Evolutionary conservation across 2,113 vertebrate species (phyloP).

Genomic region (Pseudonaja textilis): DNA sequence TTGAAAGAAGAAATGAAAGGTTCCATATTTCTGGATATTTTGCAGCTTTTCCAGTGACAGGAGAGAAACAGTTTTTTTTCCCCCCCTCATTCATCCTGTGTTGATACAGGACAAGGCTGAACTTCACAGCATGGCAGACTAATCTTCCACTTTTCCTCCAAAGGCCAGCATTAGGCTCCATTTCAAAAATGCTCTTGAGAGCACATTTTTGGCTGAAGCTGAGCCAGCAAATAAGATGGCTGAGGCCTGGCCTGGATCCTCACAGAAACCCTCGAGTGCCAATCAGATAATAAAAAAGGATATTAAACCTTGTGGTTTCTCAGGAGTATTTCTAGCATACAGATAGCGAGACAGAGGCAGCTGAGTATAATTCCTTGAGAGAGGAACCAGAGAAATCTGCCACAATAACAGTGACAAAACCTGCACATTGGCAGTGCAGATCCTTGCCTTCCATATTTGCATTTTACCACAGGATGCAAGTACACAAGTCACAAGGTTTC

Average conservation of each 20-base stretch:
- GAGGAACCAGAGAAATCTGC: neutral
- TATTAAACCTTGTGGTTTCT: slow-evolving; percentile 60
- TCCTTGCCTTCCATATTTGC: neutral
- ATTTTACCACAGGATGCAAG: neutral
- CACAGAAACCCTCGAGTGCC: slow-evolving; percentile 55
- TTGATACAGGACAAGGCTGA: neutral
- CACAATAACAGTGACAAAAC: neutral
- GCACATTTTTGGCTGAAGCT: slow-evolving; percentile 26
- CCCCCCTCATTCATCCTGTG: neutral
- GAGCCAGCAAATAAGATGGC: neutral
- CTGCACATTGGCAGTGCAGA: neutral
- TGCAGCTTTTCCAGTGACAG: neutral
- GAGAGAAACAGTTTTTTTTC: neutral
- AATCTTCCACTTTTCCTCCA: neutral
- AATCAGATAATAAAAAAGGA: slow-evolving; percentile 63
- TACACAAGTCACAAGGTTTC: neutral
- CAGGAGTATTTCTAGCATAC: slow-evolving; percentile 56
- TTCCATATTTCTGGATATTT: slow-evolving; percentile 7
- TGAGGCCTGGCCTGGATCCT: slow-evolving; percentile 49
- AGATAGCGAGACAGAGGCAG: slow-evolving; percentile 48
- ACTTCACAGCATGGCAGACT: neutral
- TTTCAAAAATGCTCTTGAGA: slow-evolving; percentile 38
- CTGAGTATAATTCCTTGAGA: slow-evolving; percentile 49
- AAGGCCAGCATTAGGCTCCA: slow-evolving; percentile 30
- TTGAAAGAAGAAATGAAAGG: neutral